Base-by-base conservation (phyloP, 2,113 vertebrate species). In the Callocephalon fimbriatum region DNA sequence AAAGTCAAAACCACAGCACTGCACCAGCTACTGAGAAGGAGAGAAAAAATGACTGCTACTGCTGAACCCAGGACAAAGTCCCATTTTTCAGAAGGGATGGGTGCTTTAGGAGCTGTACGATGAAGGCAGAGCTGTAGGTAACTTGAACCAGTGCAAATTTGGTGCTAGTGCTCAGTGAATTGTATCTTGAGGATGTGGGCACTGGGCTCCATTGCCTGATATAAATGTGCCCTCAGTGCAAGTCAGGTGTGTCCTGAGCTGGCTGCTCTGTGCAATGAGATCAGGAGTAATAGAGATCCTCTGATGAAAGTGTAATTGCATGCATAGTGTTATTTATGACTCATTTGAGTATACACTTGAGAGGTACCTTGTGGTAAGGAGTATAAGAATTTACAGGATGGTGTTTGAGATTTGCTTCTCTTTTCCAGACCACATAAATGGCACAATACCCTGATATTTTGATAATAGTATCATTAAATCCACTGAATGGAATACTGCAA, bases 121-220 rank as follows among this genome's bases (percentile, higher is more conserved):
- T 35, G 44, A 79, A 83, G 62, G 44, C 16, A 31, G 40, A 65
- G 23, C 23, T 80, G 10, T 16, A 48, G 27, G 67, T 59, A 15
- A 50, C 40, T 91, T 44, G 29, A 50, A 42, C 44, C 2, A 8
- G 22, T 56, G 48, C 1, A 22, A 47, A 35, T 73, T 32, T 47
- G 32, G 66, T 70, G 27, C 32, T 32, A 35, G 20, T 8, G 22
- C 32, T 47, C 35, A 21, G 29, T 29, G 40, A 80, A 23, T 6
- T 50, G 47, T 50, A 13, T 58, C 85, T 40, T 25, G 77, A 82
- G 68, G 45, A 37, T 17, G 37, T 25, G 54, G 10, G 23, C 2
- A 4, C 59, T 44, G 86, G 0, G 3, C 31, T 63, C 23, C 0
- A 0, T 8, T 54, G 29, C 44, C 23, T 29, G 65, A 9, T 47